phyloP scores from a whole-genome alignment of 2,113 vertebrate genomes.

The Callipepla californica region DNA sequence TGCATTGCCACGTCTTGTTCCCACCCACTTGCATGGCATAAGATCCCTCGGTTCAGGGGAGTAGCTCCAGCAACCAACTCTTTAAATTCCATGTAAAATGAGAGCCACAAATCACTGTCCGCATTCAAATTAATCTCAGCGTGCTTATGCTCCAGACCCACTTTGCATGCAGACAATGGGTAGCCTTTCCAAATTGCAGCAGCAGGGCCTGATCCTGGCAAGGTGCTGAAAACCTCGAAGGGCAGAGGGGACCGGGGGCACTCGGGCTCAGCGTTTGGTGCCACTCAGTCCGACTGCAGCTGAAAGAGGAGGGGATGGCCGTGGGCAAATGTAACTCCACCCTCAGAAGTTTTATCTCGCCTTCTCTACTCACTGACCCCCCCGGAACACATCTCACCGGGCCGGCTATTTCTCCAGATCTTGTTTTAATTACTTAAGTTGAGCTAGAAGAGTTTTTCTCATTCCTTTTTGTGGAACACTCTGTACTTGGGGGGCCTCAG shows the following conservation, averaged over 20 bases:
- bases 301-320: neutral
- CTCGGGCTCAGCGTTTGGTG: neutral
- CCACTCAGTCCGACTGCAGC: neutral
- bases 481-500: constrained; percentile 66
- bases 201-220: neutral
- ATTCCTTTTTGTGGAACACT: constrained; percentile 48
- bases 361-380: neutral
- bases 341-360: neutral
- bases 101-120: constrained; percentile 24
- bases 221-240: constrained; percentile 33
- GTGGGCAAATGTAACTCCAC: neutral
- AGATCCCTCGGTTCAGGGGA: neutral
- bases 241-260: neutral
- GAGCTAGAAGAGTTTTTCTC: constrained; percentile 35
- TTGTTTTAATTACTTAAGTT: constrained; percentile 30
- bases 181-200: constrained; percentile 27
- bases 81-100: constrained; percentile 16
- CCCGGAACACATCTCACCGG: neutral
- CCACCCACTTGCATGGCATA: constrained; percentile 50
- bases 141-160: neutral
- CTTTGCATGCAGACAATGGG: constrained; percentile 16
- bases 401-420: neutral
- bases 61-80: constrained; percentile 25
- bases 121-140: neutral
- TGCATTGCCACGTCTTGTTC: constrained; percentile 12